Conservation (phyloP, 2,797 vertebrate species). For the Peromyscus aztecus region DNA sequence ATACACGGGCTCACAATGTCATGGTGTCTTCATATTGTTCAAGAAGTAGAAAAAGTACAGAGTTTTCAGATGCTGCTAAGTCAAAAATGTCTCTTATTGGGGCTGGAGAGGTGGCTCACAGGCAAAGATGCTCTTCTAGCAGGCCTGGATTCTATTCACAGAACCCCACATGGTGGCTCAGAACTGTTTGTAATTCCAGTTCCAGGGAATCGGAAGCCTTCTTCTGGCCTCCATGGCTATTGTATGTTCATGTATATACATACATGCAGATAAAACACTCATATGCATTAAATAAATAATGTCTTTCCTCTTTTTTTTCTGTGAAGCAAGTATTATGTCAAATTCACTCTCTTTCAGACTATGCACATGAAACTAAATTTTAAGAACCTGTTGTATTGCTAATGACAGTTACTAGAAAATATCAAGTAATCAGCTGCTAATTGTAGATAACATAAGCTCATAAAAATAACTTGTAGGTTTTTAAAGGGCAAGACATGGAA, state of each 20-base stretch:
- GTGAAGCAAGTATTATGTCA: neutral
- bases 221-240: neutral
- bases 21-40: neutral
- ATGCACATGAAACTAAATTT: neutral
- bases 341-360: neutral
- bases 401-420: neutral
- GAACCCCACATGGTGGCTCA: neutral
- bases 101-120: neutral
- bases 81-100: neutral
- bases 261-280: neutral
- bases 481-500: neutral
- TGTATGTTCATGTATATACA: neutral
- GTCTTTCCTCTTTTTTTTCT: neutral
- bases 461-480: conserved; percentile 37
- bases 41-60: conserved; percentile 8
- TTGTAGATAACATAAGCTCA: conserved; percentile 21
- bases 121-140: neutral
- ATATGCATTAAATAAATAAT: neutral
- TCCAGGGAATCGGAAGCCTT: neutral
- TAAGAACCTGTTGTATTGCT: neutral
- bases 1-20: neutral
- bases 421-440: neutral
- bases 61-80: neutral
- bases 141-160: neutral
- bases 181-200: neutral